Percentiles rank a stretch among this genome's conserved stretches.
Evolutionary conservation across 2,888 invertebrate genomes (phyloP).

Genomic region (Trichogramma dendrolimi): DNA sequence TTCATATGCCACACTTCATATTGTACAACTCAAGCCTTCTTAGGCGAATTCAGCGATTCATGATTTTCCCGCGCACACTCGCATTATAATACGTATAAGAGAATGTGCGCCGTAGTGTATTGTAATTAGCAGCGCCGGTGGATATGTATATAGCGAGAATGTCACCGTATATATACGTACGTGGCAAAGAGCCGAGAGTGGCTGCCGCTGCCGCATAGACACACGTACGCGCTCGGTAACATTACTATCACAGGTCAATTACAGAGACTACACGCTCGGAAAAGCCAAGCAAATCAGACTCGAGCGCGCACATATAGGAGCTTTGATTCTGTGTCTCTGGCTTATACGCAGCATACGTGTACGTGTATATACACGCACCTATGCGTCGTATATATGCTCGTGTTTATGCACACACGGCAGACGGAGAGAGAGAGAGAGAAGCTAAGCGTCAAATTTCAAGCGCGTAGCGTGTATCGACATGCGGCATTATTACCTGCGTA

Average conservation of each 20-base stretch:
- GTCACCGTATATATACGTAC: too few species aligned
- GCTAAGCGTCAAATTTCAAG: conserved; percentile 17
- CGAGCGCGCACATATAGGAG: not conserved
- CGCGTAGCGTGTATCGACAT: not conserved
- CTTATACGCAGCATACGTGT: too few species aligned
- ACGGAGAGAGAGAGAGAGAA: not conserved
- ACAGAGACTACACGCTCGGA: conserved; percentile 35
- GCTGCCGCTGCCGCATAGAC: conserved; percentile 3
- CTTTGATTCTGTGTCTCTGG: not conserved
- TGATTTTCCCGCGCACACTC: too few species aligned
- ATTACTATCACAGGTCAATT: conserved; percentile 38
- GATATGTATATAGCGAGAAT: too few species aligned
- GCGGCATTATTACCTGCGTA: too few species aligned
- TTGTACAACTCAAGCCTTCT: too few species aligned
- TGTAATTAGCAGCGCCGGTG: conserved; percentile 30
- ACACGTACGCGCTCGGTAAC: conserved; percentile 23
- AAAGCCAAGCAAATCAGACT: conserved; percentile 6
- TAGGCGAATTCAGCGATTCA: too few species aligned
- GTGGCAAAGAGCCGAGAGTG: conserved; percentile 1
- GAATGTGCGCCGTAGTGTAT: conserved; percentile 20
- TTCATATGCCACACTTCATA: too few species aligned
- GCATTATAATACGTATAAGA: too few species aligned
- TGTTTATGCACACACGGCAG: not conserved
- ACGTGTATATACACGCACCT: not conserved
- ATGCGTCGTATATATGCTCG: not conserved